These are phyloP conservation scores for Malthinus seriepunctatus DNA, from an alignment of 2,888 invertebrate species.

Conservation along the genomic window DNA sequence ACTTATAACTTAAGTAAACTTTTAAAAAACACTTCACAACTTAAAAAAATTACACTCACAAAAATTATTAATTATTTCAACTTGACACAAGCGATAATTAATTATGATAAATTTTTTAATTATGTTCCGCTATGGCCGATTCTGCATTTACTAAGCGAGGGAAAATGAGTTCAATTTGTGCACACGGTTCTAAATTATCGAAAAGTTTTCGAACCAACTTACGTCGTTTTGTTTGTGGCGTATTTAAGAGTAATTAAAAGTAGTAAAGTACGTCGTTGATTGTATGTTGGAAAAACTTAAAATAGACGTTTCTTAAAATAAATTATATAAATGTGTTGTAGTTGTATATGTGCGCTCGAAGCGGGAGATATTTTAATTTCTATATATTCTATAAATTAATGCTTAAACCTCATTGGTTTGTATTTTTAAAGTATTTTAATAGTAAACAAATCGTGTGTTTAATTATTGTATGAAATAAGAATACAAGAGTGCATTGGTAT, in stretches of 20 bases:
- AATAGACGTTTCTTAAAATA: constrained; percentile 44
- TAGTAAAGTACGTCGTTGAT: constrained; percentile 11
- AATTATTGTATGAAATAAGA: no score
- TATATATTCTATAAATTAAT: constrained; percentile 10
- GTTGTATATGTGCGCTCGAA: constrained; percentile 23
- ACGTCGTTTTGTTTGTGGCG: constrained; percentile 24
- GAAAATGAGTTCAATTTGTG: constrained; percentile 34
- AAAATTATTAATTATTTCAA: no score
- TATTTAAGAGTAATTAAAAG: neutral
- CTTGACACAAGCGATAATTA: neutral
- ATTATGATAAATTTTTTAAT: neutral
- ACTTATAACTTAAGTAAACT: no score
- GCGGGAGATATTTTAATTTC: constrained; percentile 30
- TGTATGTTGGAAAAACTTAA: constrained; percentile 29
- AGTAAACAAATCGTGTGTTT: constrained; percentile 15
- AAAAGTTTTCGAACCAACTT: constrained; percentile 22
- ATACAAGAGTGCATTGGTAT: no score
- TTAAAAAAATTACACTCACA: no score
- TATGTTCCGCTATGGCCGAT: constrained; percentile 35
- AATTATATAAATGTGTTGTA: constrained; percentile 27
- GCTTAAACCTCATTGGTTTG: constrained; percentile 13
- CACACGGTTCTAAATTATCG: constrained; percentile 35
- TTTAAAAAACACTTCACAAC: no score
- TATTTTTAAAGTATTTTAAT: constrained; percentile 16
- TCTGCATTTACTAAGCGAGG: constrained; percentile 33